Base-by-base conservation (phyloP, 2,797 vertebrate genomes). In the Chelon auratus region DNA sequence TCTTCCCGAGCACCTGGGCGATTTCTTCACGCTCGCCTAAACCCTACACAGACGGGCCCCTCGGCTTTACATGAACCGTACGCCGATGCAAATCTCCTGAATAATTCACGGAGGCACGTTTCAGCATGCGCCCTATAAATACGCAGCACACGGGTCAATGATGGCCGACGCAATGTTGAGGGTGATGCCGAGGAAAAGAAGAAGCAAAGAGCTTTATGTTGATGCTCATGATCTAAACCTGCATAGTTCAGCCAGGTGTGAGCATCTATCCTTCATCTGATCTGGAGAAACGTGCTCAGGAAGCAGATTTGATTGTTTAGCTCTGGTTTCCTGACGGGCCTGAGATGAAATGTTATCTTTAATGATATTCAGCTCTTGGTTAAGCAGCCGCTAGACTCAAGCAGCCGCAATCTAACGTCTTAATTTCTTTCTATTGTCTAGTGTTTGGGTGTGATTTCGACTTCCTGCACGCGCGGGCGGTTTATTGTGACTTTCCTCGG, bases 101-200 rank as follows among this genome's bases (percentile, higher is more conserved):
- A 85, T 84, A 76, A 84, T 77, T 81, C 26, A 72, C 17, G 45
- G 14, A 3, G 3, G 17, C 37, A 62, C 18, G 54, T 50, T 40
- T 9, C 24, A 47, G 14, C 30, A 14, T 26, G n/a, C 11, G 42
- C 59, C 14, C 43, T 5, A 13, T 24, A 62, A 37, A 52, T 2
- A 39, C 37, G 5, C 42, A 5, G 8, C 39, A 13, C 18, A 30
- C 55, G 37, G 24, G 24, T 26, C 24, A 26, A 26, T 4, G 24
- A 3, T 26, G 24, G 24, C 22, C 22, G 22, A 22, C 22, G 22
- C 22, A 1, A 22, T 22, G 24, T 26, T 26, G 24, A 26, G 24
- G 24, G 24, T 26, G 24, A 26, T 26, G 22, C 22, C 22, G 22
- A 22, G 22, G 22, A 22, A 22, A 22, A 22, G 22, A 22, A 22